Evolutionary conservation across 2,797 vertebrate species (phyloP), one percentile per base, ranked within the genome.

Genomic region (Knipowitschia caucasica): DNA sequence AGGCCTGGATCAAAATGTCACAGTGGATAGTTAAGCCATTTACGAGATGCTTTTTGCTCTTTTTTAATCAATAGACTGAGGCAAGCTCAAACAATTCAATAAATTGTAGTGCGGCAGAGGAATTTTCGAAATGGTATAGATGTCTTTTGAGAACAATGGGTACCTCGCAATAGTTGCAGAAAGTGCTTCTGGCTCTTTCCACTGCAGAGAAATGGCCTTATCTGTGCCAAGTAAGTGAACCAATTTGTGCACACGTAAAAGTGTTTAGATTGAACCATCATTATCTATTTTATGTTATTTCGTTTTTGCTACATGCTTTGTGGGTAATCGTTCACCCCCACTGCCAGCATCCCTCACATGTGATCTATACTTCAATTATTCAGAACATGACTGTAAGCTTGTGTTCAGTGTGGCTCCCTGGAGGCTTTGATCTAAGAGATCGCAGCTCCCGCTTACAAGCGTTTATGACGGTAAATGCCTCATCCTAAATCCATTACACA

Each of bases 101-200:
- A 62, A 39, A 36, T 55, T 40, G 56, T 27, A 50, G 4, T 18
- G 47, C 36, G 17, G 52, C 56, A 52, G 10, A 18, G 0, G 39
- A 27, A 27, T 53, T 31, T 50, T 51, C 30, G 26, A 45, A 65
- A 55, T 47, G 0, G 4, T 62, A 21, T 29, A 20, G n/a, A 36
- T 30, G 18, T 39, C 31, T 12, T 7, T 52, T 54, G 44, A 33
- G 64, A 62, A 58, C 30, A 56, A 50, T 8, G 21, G 46, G 25
- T 33, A 44, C 25, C 29, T 63, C 12, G 14, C 40, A 6, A 38
- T 47, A 42, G 20, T 50, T 50, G 26, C 53, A 55, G 43, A 75
- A 62, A 68, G 31, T 58, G 33, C 23, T 11, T 11, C 52, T 58
- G 62, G 65, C 59, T 56, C 26, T 15, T 39, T 53, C 56, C 56